phyloP scores from a whole-genome alignment of 2,797 vertebrate genomes.

The Halcyon chelicuti region DNA sequence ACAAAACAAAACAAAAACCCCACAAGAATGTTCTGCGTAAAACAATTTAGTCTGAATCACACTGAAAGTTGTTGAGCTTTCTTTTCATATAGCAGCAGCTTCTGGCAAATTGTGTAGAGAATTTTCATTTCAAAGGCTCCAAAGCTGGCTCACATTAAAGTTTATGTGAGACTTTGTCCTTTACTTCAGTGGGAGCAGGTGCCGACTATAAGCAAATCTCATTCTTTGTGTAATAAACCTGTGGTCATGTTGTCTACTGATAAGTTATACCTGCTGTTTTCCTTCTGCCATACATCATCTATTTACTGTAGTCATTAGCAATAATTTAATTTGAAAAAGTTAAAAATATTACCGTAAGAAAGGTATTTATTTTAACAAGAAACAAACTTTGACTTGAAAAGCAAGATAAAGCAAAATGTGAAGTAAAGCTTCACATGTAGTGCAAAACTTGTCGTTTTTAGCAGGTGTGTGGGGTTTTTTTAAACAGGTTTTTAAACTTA shows the following conservation, averaged over 20 bases:
- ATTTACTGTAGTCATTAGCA: constrained; percentile 59
- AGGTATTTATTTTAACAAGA: constrained; percentile 66
- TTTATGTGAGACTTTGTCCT: not conserved
- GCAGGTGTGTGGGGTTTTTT: not conserved
- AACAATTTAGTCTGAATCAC: constrained; percentile 58
- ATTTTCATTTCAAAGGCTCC: not conserved
- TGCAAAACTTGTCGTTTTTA: constrained; percentile 40
- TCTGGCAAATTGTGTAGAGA: constrained; percentile 40
- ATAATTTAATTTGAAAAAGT: constrained; percentile 59
- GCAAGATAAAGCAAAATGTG: constrained; percentile 55
- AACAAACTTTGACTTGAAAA: constrained; percentile 62
- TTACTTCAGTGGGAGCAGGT: constrained; percentile 24
- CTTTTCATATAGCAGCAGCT: constrained; percentile 42
- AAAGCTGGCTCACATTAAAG: not conserved
- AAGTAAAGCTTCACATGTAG: constrained; percentile 63
- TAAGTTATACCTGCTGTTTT: constrained; percentile 74
- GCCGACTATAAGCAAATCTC: constrained; percentile 53
- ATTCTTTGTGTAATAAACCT: constrained; percentile 59
- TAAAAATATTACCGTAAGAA: constrained; percentile 33
- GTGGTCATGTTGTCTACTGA: constrained; percentile 55
- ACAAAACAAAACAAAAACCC: not conserved
- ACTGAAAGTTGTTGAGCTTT: constrained; percentile 59
- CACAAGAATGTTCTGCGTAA: constrained; percentile 26
- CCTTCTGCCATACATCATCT: constrained; percentile 74
- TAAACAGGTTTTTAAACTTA: constrained; percentile 47